These are phyloP conservation scores for Pangasius macronema DNA, from an alignment of 2,797 vertebrate genomes.

Conservation along the genomic window DNA sequence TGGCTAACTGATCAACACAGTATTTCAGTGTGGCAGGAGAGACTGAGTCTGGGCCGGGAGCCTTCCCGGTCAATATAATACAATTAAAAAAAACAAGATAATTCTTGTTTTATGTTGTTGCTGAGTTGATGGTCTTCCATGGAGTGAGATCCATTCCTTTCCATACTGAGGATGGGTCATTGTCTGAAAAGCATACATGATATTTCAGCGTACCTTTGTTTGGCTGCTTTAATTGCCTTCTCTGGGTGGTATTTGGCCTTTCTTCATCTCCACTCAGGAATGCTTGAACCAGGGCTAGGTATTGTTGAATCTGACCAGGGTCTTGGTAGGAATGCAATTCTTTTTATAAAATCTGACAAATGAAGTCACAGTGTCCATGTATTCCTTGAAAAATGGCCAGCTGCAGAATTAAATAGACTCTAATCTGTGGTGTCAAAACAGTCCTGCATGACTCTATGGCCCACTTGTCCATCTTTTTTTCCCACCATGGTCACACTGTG, in stretches of 20 bases:
- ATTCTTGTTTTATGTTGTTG: not conserved
- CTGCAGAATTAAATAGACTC: not conserved
- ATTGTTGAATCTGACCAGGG: not conserved
- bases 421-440: slow-evolving; percentile 12
- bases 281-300: not conserved
- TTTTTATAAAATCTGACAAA: not conserved
- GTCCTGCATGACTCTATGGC: not conserved
- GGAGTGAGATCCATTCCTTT: not conserved
- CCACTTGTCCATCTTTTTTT: not conserved
- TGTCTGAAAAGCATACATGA: not conserved
- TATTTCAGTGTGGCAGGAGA: not conserved
- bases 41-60: not conserved
- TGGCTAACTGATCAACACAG: not conserved
- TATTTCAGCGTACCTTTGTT: not conserved
- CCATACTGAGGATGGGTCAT: not conserved
- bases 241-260: not conserved
- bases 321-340: not conserved
- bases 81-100: no score
- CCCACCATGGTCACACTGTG: not conserved
- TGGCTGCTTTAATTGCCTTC: not conserved
- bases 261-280: not conserved
- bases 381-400: not conserved
- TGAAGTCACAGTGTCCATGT: not conserved
- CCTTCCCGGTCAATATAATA: not conserved
- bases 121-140: not conserved